These are phyloP conservation scores for Elaeidobius kamerunicus DNA, from an alignment of 2,888 invertebrate genomes.

Conservation along the genomic window DNA sequence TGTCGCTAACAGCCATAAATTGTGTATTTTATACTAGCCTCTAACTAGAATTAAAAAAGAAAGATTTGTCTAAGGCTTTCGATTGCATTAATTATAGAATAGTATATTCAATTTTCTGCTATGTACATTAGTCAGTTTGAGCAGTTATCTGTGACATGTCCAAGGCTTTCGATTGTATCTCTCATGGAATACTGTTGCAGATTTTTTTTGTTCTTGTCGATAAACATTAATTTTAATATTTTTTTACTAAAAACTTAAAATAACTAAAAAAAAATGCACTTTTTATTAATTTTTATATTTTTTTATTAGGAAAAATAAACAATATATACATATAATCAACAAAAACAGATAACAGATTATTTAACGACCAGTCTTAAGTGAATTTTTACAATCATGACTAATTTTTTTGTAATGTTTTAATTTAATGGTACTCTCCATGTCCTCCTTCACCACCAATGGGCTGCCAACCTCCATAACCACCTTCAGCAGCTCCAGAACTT, in stretches of 20 bases:
- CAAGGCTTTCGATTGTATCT: neutral
- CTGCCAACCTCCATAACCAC: constrained; percentile 30
- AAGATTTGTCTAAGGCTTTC: neutral
- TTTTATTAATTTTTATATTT: neutral
- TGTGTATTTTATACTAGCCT: too few relatives aligned
- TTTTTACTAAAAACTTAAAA: neutral
- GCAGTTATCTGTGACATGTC: neutral
- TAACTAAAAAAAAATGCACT: neutral
- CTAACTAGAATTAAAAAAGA: neutral
- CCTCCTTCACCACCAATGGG: constrained; percentile 26
- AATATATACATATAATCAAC: constrained; percentile 17
- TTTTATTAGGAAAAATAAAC: constrained; percentile 6
- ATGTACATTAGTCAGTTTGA: too few relatives aligned
- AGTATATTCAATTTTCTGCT: too few relatives aligned
- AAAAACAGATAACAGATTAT: neutral
- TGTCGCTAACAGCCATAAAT: too few relatives aligned
- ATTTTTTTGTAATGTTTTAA: neutral
- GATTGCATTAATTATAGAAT: too few relatives aligned
- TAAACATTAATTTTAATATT: too few relatives aligned
- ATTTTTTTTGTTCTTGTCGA: too few relatives aligned
- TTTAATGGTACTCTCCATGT: constrained; percentile 11
- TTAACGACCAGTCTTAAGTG: constrained; percentile 10
- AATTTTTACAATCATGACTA: neutral
- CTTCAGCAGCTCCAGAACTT: constrained; percentile 6
- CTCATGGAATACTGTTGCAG: too few relatives aligned